Base-by-base conservation (phyloP, 1,140 invertebrate species). In the Grapholita molesta region DNA sequence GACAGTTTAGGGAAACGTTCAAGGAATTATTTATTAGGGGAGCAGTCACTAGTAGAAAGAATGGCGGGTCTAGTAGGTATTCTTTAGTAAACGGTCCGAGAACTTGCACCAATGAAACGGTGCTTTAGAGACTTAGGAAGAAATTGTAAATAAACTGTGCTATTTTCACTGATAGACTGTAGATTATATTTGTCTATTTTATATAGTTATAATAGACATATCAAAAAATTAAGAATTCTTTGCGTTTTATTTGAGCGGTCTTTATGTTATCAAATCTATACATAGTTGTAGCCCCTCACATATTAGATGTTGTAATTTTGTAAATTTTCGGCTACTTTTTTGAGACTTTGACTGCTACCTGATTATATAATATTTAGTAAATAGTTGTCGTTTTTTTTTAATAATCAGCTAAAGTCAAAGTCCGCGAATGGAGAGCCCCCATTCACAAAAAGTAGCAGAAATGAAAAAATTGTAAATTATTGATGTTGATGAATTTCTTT, bases 1-100 rank as follows among this genome's bases (percentile, higher is more conserved):
- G 97, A 23, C 97, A 98, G 83, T 99, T 99, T 84, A 92, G 98
- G 30, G 97, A 98, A 85, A 99, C 98, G 0, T 99, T 99, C 90
- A 97, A 97, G 78, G 95, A 97, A 77, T 92, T 99, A 3, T 98
- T 99, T 78, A 93, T 96, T 5, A 90, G 94, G 1, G 94, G 94
- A 2, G 88, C 93, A 0, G 92, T 92, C 9, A 92, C 91, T 3
- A 92, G 84, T 66, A 93, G 94, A 71, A 93, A 94, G 77, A 95
- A 95, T 72, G 94, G 94, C 24, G 93, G 94, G 3, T 96, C 95
- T 3, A 95, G 95, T 15, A 93, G 95, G 70, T 96, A 96, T 84
- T 96, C 95, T 0, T 84, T 96, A 4, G 96, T 96, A 0, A 96
- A 96, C 78, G 96, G 96, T 4, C 95, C 95, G 42, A 93, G 96